Conservation (phyloP, 2,888 invertebrate genomes). For the Acrobasis suavella region DNA sequence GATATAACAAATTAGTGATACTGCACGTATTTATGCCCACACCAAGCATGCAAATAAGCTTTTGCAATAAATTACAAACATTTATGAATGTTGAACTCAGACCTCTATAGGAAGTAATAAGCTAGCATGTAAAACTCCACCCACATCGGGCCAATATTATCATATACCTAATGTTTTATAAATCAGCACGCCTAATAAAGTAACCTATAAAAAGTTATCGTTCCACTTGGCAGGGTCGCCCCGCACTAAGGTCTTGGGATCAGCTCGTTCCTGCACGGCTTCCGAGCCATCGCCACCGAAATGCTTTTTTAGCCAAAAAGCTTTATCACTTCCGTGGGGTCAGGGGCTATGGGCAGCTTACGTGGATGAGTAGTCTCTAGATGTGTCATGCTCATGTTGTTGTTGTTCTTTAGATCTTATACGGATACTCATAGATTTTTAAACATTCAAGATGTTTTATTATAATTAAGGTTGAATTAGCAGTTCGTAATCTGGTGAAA, state of each 20-base stretch:
- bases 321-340: slow-evolving; percentile 81
- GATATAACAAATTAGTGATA: too few relatives aligned
- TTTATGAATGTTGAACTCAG: too few relatives aligned
- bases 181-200: slow-evolving; percentile 24
- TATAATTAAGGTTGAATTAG: too few relatives aligned
- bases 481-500: too few relatives aligned
- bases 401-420: not conserved
- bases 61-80: too few relatives aligned
- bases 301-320: slow-evolving; percentile 80
- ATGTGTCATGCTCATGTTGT: slow-evolving; percentile 39
- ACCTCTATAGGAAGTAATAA: too few relatives aligned
- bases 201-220: slow-evolving; percentile 55
- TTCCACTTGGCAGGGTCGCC: slow-evolving; percentile 54
- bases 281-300: slow-evolving; percentile 74
- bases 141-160: slow-evolving; percentile 2
- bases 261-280: slow-evolving; percentile 70
- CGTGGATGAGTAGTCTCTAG: slow-evolving; percentile 42
- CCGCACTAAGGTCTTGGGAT: slow-evolving; percentile 55
- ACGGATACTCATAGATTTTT: not conserved
- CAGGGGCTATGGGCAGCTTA: slow-evolving; percentile 54
- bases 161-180: not conserved
- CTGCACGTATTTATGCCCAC: too few relatives aligned
- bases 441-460: too few relatives aligned
- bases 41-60: too few relatives aligned
- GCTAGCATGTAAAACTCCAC: too few relatives aligned